phyloP scores from a whole-genome alignment of 2,797 vertebrate genomes.

The Caiman crocodilus region DNA sequence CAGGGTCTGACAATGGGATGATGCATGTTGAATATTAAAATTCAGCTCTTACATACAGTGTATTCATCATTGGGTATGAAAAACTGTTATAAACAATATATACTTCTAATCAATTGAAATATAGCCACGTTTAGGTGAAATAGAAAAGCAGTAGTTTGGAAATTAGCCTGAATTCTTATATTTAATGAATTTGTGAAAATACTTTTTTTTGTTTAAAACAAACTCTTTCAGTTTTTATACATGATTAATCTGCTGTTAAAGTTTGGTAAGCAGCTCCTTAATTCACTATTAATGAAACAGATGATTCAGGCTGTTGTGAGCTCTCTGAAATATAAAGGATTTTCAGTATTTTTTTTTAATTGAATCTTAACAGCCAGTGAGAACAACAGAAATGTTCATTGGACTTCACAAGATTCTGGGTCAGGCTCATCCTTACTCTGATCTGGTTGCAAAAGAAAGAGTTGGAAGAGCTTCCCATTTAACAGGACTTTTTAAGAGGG shows the following conservation, averaged over 20 bases:
- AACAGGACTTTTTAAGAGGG: too few relatives aligned
- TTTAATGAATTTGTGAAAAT: neutral
- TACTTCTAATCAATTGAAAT: fast-evolving
- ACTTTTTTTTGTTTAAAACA: neutral
- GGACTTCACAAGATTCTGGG: neutral
- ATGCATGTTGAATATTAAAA: neutral
- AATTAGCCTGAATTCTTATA: neutral
- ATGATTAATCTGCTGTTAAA: too few relatives aligned
- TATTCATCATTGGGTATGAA: neutral
- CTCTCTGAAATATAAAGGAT: neutral
- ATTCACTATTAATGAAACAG: neutral
- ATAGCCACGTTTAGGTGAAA: neutral
- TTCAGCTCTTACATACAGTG: neutral
- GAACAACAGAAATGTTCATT: neutral
- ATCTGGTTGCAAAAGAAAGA: too few relatives aligned
- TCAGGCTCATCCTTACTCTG: too few relatives aligned
- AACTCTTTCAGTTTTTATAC: too few relatives aligned
- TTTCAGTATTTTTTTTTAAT: neutral
- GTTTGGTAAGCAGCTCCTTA: neutral
- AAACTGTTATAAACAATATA: neutral
- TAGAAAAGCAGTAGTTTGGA: neutral
- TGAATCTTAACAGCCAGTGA: neutral
- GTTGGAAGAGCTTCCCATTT: too few relatives aligned
- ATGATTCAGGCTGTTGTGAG: neutral
- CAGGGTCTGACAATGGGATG: neutral